phyloP scores from a whole-genome alignment of 2,888 invertebrate species.

The Hermaeophaga mercurialis region DNA sequence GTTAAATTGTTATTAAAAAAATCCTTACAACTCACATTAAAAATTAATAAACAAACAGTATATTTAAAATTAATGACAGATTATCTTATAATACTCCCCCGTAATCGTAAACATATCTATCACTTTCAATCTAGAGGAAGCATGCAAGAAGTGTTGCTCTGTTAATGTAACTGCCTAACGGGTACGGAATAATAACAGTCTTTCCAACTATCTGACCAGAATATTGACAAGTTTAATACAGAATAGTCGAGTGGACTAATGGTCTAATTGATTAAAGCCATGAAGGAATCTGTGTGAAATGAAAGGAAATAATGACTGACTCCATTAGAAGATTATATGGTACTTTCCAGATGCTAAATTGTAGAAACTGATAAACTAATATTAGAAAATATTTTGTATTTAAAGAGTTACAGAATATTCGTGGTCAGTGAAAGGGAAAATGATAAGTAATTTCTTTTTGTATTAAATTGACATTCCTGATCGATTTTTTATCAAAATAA shows the following conservation, averaged over 20 bases:
- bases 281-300: conserved; percentile 8
- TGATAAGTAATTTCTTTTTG: no score
- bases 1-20: no score
- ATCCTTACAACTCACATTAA: no score
- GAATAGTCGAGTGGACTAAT: conserved; percentile 3
- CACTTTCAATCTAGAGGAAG: conserved; percentile 8
- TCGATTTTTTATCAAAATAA: no score
- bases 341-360: conserved; percentile 1
- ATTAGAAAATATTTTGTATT: no score
- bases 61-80: no score
- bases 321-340: conserved; percentile 9
- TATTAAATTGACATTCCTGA: no score
- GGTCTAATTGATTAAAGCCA: conserved; percentile 13
- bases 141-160: conserved; percentile 8
- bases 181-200: conserved; percentile 19
- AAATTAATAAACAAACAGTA: no score
- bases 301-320: conserved; percentile 1
- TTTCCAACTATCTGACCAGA: conserved; percentile 10
- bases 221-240: conserved; percentile 19
- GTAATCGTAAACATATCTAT: neutral
- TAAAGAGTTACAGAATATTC: no score
- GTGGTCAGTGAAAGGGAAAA: no score
- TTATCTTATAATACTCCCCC: no score
- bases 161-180: conserved; percentile 19
- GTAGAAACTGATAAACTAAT: no score